These are phyloP conservation scores for Clinocottus analis DNA, from an alignment of 2,113 vertebrate genomes.

Conservation along the genomic window DNA sequence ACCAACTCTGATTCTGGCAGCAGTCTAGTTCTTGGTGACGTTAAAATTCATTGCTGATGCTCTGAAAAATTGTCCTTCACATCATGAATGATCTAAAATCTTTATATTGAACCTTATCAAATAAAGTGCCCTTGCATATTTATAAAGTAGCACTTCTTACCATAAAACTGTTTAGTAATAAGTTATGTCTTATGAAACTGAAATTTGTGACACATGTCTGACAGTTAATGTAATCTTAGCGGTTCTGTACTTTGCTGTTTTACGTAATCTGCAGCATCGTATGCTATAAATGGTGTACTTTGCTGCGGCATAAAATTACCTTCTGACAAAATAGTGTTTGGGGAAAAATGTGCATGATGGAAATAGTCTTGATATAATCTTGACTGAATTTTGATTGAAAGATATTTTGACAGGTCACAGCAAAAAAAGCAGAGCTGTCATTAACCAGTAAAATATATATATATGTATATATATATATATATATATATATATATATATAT, in stretches of 20 bases:
- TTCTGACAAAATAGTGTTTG: not conserved
- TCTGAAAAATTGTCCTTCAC: not conserved
- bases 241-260: not conserved
- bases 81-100: not conserved
- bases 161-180: not conserved
- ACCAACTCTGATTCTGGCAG: not conserved
- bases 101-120: not conserved
- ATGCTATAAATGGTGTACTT: too few relatives aligned
- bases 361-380: not conserved
- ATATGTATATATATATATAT: too few relatives aligned
- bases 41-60: slow-evolving; percentile 3
- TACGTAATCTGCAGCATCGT: too few relatives aligned
- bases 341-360: not conserved
- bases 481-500: too few relatives aligned
- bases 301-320: not conserved
- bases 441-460: too few relatives aligned
- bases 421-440: not conserved
- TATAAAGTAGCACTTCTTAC: not conserved
- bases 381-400: not conserved
- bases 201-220: not conserved
- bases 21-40: not conserved
- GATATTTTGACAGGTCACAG: not conserved
- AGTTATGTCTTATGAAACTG: not conserved
- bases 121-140: too few relatives aligned
- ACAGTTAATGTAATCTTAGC: not conserved